Base-by-base conservation (phyloP, 35 echinoderm and acorn worm genomes). In the Stichopus chloronotus region DNA sequence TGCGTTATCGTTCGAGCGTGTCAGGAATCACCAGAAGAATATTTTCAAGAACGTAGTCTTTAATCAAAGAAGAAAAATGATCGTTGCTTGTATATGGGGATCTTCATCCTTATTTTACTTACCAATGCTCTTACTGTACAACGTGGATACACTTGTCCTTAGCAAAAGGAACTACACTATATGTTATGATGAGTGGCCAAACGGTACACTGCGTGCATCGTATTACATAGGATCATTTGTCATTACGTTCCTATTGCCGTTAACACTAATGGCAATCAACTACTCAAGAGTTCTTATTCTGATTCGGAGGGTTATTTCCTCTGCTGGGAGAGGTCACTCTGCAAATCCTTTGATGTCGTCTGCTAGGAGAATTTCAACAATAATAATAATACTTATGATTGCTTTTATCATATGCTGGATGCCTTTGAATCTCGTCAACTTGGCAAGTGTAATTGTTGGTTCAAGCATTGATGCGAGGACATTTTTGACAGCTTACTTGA, bases 321-420 rank as follows among this genome's bases (percentile, higher is more conserved):
- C 56, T 17, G 52, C 84, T 12, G 84, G 16, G 6, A 59, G 16
- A 16, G 16, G 52, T 5, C 9, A 6, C 13, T 14, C 25, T 4
- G 25, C 8, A 8, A 10, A 87, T 57, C 16, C 13, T 57, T 87
- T 87, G 55, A 21, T 9, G 52, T 24, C 13, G 19, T 57, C 52
- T 56, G 17, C 84, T 16, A 52, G 84, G 12, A 87, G 84, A 16
- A n/a, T 87, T 14, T 56, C 84, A 55, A 87, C 58, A 5, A 63
- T 87, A 55, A 87, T 87, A 23, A 16, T 56, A 57, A 6, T 87
- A 16, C 56, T 87, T 6, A 55, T 87, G 13, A 14, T 24, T 21
- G 84, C 84, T 5, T 87, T 87, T 55, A n/a, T 25, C 6, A 63
- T 87, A 19, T 87, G 84, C 16, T 87, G 84, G 84, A 55, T 87